phyloP scores from a whole-genome alignment of 2,888 invertebrate species.

The Chalcis sispes region DNA sequence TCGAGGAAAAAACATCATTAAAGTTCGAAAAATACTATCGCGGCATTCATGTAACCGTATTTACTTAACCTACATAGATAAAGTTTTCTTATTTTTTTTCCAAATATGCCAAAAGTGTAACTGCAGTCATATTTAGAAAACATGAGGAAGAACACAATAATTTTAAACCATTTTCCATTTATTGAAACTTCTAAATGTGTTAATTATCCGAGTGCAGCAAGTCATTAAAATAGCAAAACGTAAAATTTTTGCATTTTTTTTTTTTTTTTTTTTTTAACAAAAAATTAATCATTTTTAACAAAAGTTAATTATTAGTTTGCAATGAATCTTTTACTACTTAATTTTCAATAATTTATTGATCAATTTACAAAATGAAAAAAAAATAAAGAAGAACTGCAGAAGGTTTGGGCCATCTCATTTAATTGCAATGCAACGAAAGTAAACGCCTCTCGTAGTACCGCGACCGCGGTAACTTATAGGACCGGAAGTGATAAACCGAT shows the following conservation, averaged over 20 bases:
- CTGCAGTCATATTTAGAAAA: conserved; percentile 36
- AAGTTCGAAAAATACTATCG: conserved; percentile 26
- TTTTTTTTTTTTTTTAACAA: too few relatives aligned
- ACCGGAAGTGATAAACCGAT: conserved; percentile 67
- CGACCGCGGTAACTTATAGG: conserved; percentile 58
- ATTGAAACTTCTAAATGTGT: too few relatives aligned
- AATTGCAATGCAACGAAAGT: not conserved
- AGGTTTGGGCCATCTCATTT: not conserved
- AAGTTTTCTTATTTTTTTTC: conserved; percentile 27
- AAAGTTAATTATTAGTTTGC: too few relatives aligned
- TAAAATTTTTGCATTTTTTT: too few relatives aligned
- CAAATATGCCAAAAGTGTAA: conserved; percentile 20
- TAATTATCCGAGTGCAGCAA: too few relatives aligned
- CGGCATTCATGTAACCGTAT: conserved; percentile 3
- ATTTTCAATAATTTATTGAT: too few relatives aligned
- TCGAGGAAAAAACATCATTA: not conserved
- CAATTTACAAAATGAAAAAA: not conserved
- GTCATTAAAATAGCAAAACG: too few relatives aligned
- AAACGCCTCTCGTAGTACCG: too few relatives aligned
- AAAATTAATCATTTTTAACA: too few relatives aligned
- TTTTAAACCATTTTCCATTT: too few relatives aligned
- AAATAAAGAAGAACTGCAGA: not conserved
- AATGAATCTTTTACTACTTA: too few relatives aligned
- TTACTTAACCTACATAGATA: conserved; percentile 38
- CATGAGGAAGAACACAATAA: too few relatives aligned